Evolutionary conservation across 2,797 vertebrate genomes (phyloP), one percentile per base, ranked within the genome.

Genomic region (Decapterus maruadsi): DNA sequence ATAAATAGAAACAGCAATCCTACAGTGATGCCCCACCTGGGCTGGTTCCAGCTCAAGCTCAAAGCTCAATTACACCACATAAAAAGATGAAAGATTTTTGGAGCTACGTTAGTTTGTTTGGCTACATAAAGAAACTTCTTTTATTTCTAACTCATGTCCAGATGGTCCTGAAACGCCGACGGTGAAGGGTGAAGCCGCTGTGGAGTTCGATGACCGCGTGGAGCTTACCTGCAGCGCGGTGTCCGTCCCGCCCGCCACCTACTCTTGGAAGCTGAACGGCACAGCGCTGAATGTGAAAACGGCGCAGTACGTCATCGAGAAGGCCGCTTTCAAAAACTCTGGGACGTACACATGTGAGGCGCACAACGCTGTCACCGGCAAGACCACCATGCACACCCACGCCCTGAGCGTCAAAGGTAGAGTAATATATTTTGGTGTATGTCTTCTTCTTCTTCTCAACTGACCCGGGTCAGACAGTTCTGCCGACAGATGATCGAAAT

Each of bases 261-360:
- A 79, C 80, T 73, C 29, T 36, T 96, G 95, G 95, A 93, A 80
- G 77, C 74, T 94, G 3, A 96, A 96, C 20, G 74, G n/a, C 42
- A 82, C 91, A 0, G 0, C 4, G 16, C 58, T 68, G 0, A 0
- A 0, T 0, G 6, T 17, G 6, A 83, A 3, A 4, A 22, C 14
- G 0, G 1, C 38, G 0, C 0, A 7, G 0, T 91, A 81, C 26
- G 0, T 0, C 19, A 71, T 94, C 7, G 0, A 31, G 0, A 31
- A 29, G 0, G 82, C 89, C 0, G 0, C 0, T 0, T 83, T 72
- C 69, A 62, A 51, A 14, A 31, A 91, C 76, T 76, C 55, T 0
- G 95, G 95, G 2, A 83, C 0, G 0, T 96, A 96, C 80, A 91
- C 64, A 0, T 96, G 95, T 1, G 60, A 71, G 58, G 94, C 91